Base-by-base conservation (phyloP, 2,888 invertebrate genomes). In the Microplitis manilae region DNA sequence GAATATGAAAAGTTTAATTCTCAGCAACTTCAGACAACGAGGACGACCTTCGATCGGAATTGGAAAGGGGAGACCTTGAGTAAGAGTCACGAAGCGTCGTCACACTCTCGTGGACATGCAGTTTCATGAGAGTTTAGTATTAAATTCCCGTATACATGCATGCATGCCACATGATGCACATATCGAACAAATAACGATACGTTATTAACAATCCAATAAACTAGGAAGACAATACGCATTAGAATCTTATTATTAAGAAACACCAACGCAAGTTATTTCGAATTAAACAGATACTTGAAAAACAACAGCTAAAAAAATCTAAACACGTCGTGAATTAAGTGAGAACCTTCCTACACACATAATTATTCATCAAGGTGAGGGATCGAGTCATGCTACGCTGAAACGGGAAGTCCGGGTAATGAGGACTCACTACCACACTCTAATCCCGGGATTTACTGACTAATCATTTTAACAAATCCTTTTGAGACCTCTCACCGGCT, bases 21-120 rank as follows among this genome's bases (percentile, higher is more conserved):
- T 71, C 50, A 71, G 62, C 65, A 9, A 30, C 60, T 60, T 61
- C 78, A 6, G 64, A 50, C 70, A 68, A 67, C 71, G 39, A 70
- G 62, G 64, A 79, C 82, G 85, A 86, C 87, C 87, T 87, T 87
- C 85, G 82, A 84, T 83, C 81, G 81, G 82, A 85, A 87, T 87
- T 86, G 85, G 88, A 88, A 88, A 88, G 87, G 87, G 83, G 81
- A 85, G 86, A 84, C 88, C 89, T 89, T 88, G 87, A 80, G 85
- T 86, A 86, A 88, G 86, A 87, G 87, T 88, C 86, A 86, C 85
- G 85, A 84, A 84, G 87, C 86, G 70, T 60, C 59, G 75, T 38
- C 68, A 62, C 73, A 64, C 62, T 71, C 62, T 62, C 20, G 69
- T 71, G 1, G 38, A 71, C 50, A 70, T 65, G 41, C 6, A 41